These are phyloP conservation scores for Carassius carassius DNA, from an alignment of 2,113 vertebrate species.

Conservation along the genomic window DNA sequence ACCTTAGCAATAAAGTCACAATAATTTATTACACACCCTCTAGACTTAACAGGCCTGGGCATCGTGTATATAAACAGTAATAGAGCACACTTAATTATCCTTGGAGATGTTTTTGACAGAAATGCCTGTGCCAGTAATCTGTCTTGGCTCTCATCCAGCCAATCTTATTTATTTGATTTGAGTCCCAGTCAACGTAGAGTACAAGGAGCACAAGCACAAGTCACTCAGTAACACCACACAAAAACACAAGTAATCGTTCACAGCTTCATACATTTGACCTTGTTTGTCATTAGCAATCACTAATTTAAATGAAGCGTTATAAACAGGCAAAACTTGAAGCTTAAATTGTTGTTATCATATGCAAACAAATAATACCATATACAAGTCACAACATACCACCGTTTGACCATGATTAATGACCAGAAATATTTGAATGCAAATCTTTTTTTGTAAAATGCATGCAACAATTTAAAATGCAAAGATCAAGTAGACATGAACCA, in stretches of 20 bases:
- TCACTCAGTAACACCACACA: neutral
- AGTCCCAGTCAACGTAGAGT: slow-evolving; percentile 65
- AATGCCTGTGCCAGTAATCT: slow-evolving; percentile 68
- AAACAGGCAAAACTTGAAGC: neutral
- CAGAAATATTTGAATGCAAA: neutral
- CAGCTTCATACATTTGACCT: slow-evolving; percentile 61
- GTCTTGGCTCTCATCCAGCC: slow-evolving; percentile 65
- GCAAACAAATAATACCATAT: slow-evolving; percentile 14
- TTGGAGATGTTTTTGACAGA: slow-evolving; percentile 73
- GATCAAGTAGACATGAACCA: neutral
- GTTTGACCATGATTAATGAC: neutral
- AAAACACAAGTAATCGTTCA: slow-evolving; percentile 40
- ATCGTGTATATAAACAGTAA: slow-evolving; percentile 53
- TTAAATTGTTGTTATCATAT: neutral
- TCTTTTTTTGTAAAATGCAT: neutral
- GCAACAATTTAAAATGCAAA: slow-evolving; percentile 10
- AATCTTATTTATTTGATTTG: slow-evolving; percentile 71
- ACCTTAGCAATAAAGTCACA: slow-evolving; percentile 27
- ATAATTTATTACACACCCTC: slow-evolving; percentile 42
- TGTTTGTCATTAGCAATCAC: slow-evolving; percentile 59
- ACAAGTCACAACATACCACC: slow-evolving; percentile 8
- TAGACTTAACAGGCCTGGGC: slow-evolving; percentile 47
- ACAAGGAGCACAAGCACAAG: slow-evolving; percentile 42
- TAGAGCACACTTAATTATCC: slow-evolving; percentile 72
- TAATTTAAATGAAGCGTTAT: neutral